Evolutionary conservation across 2,113 vertebrate genomes (phyloP), one percentile per base, ranked within the genome.

Genomic region (Nycticebus coucang): DNA sequence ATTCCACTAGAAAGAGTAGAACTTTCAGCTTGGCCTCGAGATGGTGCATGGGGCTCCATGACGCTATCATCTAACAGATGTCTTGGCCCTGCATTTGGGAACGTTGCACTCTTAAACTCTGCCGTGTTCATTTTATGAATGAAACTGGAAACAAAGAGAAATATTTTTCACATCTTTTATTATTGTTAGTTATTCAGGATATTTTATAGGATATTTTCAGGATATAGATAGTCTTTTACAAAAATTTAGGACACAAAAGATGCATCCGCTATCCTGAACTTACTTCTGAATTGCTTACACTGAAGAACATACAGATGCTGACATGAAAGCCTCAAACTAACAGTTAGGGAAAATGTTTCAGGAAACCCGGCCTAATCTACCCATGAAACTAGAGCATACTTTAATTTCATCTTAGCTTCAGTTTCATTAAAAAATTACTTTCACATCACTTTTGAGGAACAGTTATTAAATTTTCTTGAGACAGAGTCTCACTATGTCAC

Each of bases 121-220:
- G 99, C 98, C 1, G 99, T 99, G 95, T 99, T 99, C 99, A 99
- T 99, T 94, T 99, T 99, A 97, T 99, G 99, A 93, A 99, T 99
- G 96, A 99, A 99, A 97, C 99, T 99, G 72, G 21, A 97, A 96
- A 97, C 28, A 96, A 30, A 88, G 50, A 93, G 88, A 84, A 17
- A 0, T 1, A 17, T 91, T 80, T 96, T 28, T 22, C 13, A 79
- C 64, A 19, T 4, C 14, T 55, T 5, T 66, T 0, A 0, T 21
- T 84, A 62, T 30, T 87, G 33, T 78, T 88, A 71, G 21, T 69
- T 80, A 78, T 72, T 86, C 45, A 92, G n/a, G 24, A 90, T 62
- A 93, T 57, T 41, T 41, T 41, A 41, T 41, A 41, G 41, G 41
- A 41, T 41, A 41, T 41, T 41, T 41, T 41, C 41, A 41, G 41